These are phyloP conservation scores for Empidonax traillii DNA, from an alignment of 2,113 vertebrate genomes.

Conservation along the genomic window DNA sequence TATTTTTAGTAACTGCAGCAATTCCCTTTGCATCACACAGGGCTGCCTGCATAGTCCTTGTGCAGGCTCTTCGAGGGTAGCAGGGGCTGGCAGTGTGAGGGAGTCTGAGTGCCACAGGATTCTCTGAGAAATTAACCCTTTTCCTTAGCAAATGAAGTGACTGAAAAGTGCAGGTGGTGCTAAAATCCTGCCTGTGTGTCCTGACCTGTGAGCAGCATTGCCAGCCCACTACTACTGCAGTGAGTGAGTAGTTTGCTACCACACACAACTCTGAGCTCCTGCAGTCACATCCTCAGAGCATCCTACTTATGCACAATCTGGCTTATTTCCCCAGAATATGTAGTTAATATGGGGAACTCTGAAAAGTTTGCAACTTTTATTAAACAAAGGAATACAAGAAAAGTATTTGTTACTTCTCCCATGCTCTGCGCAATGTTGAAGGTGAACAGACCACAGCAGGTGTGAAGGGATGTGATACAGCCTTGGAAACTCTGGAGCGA, in stretches of 20 bases:
- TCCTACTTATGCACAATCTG: background rate
- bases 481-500: background rate
- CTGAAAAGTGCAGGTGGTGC: background rate
- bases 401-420: background rate
- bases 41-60: background rate
- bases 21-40: background rate
- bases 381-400: background rate
- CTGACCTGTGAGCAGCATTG: background rate
- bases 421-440: background rate
- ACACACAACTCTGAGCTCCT: background rate
- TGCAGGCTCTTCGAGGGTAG: background rate
- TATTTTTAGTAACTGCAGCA: background rate
- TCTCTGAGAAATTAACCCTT: background rate
- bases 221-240: background rate
- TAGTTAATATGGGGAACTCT: background rate
- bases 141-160: background rate
- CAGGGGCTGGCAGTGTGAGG: background rate
- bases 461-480: conserved; percentile 5
- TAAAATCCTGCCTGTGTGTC: background rate
- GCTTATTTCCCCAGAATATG: background rate
- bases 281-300: background rate
- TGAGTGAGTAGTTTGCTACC: background rate
- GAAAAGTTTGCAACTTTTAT: background rate
- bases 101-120: background rate
- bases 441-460: background rate